Percentiles rank a stretch among this genome's conserved stretches.
phyloP scores from a whole-genome alignment of 2,113 vertebrate species.

The Steatornis caripensis region DNA sequence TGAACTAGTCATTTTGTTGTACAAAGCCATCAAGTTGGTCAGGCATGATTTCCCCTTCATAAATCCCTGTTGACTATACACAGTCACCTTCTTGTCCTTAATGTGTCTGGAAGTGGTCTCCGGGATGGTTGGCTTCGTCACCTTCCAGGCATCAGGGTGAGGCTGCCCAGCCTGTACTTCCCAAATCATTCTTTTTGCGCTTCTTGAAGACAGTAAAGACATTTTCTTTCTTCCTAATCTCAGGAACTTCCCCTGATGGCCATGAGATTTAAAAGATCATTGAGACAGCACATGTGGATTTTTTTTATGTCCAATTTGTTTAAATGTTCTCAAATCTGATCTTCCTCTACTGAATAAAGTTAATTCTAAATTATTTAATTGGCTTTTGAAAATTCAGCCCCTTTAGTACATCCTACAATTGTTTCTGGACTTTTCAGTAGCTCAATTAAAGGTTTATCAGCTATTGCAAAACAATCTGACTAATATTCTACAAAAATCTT shows the following conservation, averaged over 20 bases:
- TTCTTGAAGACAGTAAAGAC: not conserved
- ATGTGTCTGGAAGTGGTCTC: not conserved
- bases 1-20: not conserved
- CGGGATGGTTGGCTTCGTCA: not conserved
- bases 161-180: not conserved
- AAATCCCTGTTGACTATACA: not conserved
- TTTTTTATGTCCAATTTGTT: not conserved
- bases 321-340: not conserved
- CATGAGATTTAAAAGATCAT: not conserved
- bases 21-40: not conserved
- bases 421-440: not conserved
- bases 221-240: not conserved
- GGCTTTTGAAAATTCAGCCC: not conserved
- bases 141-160: not conserved
- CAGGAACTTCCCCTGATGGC: not conserved
- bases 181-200: not conserved
- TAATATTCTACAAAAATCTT: not conserved
- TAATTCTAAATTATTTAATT: not conserved
- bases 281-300: not conserved
- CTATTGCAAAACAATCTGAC: not conserved
- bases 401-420: not conserved
- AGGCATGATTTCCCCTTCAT: not conserved
- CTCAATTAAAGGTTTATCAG: not conserved
- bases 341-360: not conserved
- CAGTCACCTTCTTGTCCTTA: not conserved